Base-by-base conservation (phyloP, 2,113 vertebrate genomes). In the Aegotheles bennettii region DNA sequence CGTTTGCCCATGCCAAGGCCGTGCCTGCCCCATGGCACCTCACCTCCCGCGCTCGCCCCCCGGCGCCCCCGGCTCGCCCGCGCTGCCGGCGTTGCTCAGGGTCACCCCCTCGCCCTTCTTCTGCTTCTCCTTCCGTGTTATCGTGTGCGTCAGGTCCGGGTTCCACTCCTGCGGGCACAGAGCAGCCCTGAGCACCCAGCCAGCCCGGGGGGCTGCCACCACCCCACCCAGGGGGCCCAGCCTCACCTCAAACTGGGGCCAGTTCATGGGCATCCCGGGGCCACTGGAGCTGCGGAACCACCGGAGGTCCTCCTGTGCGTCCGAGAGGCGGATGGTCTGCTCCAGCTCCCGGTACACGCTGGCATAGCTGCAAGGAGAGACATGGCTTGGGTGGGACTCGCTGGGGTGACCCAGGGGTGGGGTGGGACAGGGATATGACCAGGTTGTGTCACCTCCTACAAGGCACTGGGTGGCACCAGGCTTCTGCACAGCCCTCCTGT, bases 271-370 rank as follows among this genome's bases (percentile, higher is more conserved):
- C 99, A 99, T 99, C 48, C 97, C 99, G 0, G 99, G 99, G 45
- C 99, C 99, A 0, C 98, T 99, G 97, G 98, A 99, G 97, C 98
- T 99, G 96, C 99, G 99, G 98, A 99, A 99, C 99, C 99, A 99
- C 96, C 99, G 98, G 75, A 99, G 98, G 82, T 99, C 99, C n/a
- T 99, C 99, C 97, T 99, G 99, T 2, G 99, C 98, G 4, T 99
- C 99, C 4, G 98, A 98, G 19, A 96, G 95, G 81, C 99, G 98
- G 96, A 99, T 98, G 47, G 98, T 98, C 95, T 99, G 99, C 96
- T 99, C 99, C 97, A 99, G 97, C 88, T 99, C 99, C 84, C 99
- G 98, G 97, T 99, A 99, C 93, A 99, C 99, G 4, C 98, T 98
- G 93, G 98, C 87, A 4, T 99, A 99, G 98, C 99, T 99, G 97